phyloP scores from a whole-genome alignment of 2,888 invertebrate genomes.

The Aporophyla lueneburgensis region DNA sequence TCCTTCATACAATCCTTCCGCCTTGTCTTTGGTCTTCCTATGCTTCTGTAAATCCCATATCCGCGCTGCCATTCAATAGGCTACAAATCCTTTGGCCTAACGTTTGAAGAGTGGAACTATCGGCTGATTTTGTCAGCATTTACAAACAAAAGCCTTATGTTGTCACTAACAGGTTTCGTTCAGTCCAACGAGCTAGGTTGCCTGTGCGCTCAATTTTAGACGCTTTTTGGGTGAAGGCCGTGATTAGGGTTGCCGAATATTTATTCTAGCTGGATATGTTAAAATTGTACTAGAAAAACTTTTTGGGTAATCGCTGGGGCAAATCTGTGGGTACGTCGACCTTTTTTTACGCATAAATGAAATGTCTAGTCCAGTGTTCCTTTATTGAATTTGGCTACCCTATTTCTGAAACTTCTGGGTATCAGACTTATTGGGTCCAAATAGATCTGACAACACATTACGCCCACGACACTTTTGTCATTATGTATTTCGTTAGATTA shows the following conservation, averaged over 20 bases:
- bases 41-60: background rate
- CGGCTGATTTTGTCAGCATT: conserved; percentile 36
- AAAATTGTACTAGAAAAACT: background rate
- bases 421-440: background rate
- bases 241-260: background rate
- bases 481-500: too few relatives aligned
- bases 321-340: background rate
- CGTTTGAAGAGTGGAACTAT: conserved; percentile 6
- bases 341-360: background rate
- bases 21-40: too few relatives aligned
- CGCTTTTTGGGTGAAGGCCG: background rate
- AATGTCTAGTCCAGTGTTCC: background rate
- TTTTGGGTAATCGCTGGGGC: background rate
- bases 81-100: background rate
- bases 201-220: background rate
- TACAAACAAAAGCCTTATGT: conserved; percentile 18
- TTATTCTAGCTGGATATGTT: background rate
- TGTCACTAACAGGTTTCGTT: conserved; percentile 15
- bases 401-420: background rate
- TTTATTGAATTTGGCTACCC: background rate
- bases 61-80: background rate
- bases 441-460: background rate
- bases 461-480: background rate
- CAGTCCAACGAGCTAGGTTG: background rate
- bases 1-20: background rate